Evolutionary conservation across 1,140 invertebrate genomes (phyloP).

Genomic region (Leptinotarsa texana): DNA sequence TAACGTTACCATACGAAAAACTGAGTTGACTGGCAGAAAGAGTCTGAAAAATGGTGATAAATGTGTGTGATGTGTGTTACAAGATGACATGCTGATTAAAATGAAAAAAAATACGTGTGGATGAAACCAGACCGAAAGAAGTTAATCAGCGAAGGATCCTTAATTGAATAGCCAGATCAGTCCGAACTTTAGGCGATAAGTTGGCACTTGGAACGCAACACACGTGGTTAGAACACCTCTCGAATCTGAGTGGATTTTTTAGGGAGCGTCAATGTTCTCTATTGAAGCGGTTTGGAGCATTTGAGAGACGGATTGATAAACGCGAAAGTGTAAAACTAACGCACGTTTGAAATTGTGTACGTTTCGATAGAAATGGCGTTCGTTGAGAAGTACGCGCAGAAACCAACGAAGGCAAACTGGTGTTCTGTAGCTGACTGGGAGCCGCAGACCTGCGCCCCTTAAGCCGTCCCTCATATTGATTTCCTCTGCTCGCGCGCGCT

Average conservation of each 20-base stretch:
- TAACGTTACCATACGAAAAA: too few relatives aligned
- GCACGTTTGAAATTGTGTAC: slow-evolving; percentile 1
- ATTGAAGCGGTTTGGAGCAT: not conserved
- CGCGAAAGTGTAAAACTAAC: not conserved
- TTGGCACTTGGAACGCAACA: slow-evolving; percentile 15
- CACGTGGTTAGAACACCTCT: slow-evolving; percentile 9
- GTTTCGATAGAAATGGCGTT: slow-evolving; percentile 4
- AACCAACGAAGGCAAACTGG: slow-evolving; percentile 46
- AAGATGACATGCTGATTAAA: not conserved
- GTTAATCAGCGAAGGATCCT: not conserved
- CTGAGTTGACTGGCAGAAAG: not conserved
- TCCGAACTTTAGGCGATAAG: not conserved
- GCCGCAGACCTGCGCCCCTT: slow-evolving; percentile 52
- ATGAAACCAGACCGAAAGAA: not conserved
- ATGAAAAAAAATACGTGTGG: not conserved
- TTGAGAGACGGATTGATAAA: not conserved
- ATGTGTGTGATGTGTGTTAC: not conserved
- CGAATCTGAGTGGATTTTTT: not conserved
- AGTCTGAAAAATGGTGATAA: not conserved
- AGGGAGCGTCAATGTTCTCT: not conserved
- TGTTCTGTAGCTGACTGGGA: slow-evolving; percentile 47
- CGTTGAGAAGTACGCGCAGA: slow-evolving; percentile 29
- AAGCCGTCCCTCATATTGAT: slow-evolving; percentile 53
- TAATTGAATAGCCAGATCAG: not conserved
- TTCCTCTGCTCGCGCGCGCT: slow-evolving; percentile 41